Evolutionary conservation across 1,140 invertebrate species (phyloP), one percentile per base, ranked within the genome.

Genomic region (Aphelinus certus): DNA sequence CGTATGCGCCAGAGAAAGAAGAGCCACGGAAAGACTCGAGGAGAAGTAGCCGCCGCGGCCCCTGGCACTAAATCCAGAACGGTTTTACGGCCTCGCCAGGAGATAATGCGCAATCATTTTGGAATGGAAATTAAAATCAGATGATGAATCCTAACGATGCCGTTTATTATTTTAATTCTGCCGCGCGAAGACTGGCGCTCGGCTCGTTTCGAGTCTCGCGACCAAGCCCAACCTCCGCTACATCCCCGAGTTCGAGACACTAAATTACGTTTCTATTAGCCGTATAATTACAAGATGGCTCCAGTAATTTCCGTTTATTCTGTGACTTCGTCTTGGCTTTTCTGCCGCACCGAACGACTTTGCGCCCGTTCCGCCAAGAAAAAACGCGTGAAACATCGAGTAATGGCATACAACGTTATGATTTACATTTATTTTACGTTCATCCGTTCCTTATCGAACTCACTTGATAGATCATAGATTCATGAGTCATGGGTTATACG

Each of bases 91-190:
- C 79, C 66, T 76, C 75, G 70, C 70, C 73, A 71, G 79, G 84
- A 87, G 85, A 87, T 88, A 87, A 88, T 87, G 87, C 83, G 86
- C 87, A 88, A 87, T 88, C 86, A 87, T 87, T 87, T 88, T 79
- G 84, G 83, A 87, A 87, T 88, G 87, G 86, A 88, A 88, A 88
- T 88, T 87, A 88, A 87, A 88, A 88, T 88, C 87, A 87, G 86
- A 88, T 88, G 86, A 88, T 88, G 87, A 88, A 88, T 88, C 86
- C 87, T 88, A 88, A 88, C 86, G 87, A 87, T 88, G 87, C 87
- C 85, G 87, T 88, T 88, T 88, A 88, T 88, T 87, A 88, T 88
- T 88, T 88, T 88, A 88, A 88, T 88, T 87, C 87, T 88, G 83
- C 85, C 58, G 67, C 57, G 86, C 83, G 81, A 84, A 83, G 80